Percentiles rank a stretch among this genome's conserved stretches.
phyloP scores from a whole-genome alignment of 2,888 invertebrate species.

The Brenthis hecate region DNA sequence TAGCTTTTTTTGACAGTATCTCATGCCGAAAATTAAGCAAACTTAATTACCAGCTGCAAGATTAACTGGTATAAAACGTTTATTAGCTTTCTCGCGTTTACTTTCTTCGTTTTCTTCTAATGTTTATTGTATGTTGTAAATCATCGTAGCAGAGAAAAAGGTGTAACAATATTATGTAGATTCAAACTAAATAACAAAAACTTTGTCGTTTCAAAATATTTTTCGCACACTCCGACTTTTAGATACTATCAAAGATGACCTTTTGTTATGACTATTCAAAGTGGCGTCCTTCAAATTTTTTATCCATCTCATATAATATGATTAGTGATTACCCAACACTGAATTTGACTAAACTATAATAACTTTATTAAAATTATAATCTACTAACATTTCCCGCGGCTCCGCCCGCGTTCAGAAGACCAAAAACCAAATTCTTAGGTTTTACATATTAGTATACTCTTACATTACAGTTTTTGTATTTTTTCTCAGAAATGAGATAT shows the following conservation, averaged over 20 bases:
- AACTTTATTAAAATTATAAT: not conserved
- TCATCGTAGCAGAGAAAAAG: not conserved
- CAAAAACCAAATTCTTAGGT: too few species aligned
- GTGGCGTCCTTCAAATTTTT: slow-evolving; percentile 7
- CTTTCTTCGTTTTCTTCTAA: slow-evolving; percentile 25
- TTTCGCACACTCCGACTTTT: slow-evolving; percentile 7
- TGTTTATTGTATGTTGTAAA: slow-evolving; percentile 15
- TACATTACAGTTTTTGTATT: too few species aligned
- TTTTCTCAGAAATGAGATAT: too few species aligned
- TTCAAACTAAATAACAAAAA: not conserved
- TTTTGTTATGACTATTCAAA: slow-evolving; percentile 20
- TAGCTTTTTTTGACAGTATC: slow-evolving; percentile 32
- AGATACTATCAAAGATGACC: slow-evolving; percentile 20
- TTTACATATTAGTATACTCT: too few species aligned
- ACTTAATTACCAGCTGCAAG: slow-evolving; percentile 34
- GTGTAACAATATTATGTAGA: not conserved
- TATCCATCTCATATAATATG: slow-evolving; percentile 7
- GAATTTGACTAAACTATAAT: not conserved
- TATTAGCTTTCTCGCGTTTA: slow-evolving; percentile 30
- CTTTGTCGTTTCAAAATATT: not conserved
- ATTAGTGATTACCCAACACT: not conserved
- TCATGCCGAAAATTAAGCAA: slow-evolving; percentile 34
- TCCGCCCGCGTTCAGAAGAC: too few species aligned
- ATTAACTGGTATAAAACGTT: slow-evolving; percentile 24
- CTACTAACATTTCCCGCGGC: too few species aligned